These are phyloP conservation scores for Apteryx mantelli DNA, from an alignment of 2,113 vertebrate species.

Conservation along the genomic window DNA sequence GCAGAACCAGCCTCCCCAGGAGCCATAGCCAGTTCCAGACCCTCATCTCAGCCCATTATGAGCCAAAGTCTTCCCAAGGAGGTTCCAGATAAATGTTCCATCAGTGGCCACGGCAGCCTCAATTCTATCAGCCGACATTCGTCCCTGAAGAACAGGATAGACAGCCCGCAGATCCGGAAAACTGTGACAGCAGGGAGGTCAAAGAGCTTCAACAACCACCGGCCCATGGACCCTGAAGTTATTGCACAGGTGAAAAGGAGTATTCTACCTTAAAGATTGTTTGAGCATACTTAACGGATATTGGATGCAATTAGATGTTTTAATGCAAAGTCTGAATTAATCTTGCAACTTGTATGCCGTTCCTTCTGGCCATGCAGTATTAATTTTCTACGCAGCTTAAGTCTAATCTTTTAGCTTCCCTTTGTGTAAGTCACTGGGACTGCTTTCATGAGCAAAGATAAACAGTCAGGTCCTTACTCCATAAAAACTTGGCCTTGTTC, in stretches of 20 bases:
- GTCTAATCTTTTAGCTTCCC: not conserved
- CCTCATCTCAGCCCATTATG: conserved; percentile 87
- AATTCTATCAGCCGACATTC: conserved; percentile 96
- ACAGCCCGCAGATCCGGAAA: conserved; percentile 94
- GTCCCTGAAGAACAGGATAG: conserved; percentile 93
- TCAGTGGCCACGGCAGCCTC: conserved; percentile 93
- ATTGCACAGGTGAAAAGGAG: conserved; percentile 85
- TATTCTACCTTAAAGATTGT: not conserved
- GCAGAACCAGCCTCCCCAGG: conserved; percentile 79
- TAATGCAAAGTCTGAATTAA: not conserved
- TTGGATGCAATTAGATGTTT: not conserved
- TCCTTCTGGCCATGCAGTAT: not conserved
- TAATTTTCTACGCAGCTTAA: not conserved
- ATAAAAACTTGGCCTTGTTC: not conserved
- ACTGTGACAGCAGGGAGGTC: conserved; percentile 89
- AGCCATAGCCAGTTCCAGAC: conserved; percentile 82
- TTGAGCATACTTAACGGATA: fast-evolving
- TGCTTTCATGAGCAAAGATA: not conserved
- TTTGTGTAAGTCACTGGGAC: not conserved
- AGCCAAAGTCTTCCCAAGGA: conserved; percentile 89
- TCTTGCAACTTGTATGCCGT: not conserved
- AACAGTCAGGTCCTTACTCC: not conserved
- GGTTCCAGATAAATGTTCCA: conserved; percentile 89
- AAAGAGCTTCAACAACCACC: conserved; percentile 99
- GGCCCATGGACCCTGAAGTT: conserved; percentile 93